Evolutionary conservation across 2,113 vertebrate genomes (phyloP).

Genomic region (Bothrops jararaca): DNA sequence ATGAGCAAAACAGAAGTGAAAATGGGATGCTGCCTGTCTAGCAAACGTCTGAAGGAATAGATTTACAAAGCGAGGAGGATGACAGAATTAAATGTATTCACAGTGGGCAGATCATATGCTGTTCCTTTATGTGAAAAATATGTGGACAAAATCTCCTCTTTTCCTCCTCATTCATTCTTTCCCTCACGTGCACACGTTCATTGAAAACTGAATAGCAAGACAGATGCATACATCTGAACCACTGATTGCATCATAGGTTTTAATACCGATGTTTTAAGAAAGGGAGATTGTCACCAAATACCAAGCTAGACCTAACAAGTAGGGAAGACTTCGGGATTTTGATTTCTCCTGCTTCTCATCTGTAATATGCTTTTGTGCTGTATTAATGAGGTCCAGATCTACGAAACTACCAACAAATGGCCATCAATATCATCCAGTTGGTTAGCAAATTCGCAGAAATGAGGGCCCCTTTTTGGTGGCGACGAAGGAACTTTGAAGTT

Average conservation of each 20-base stretch:
- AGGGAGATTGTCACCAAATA: not conserved
- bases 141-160: constrained; percentile 52
- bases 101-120: constrained; percentile 62
- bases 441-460: not conserved
- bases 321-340: not conserved
- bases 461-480: too few species aligned
- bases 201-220: constrained; percentile 22
- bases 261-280: constrained; percentile 19
- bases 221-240: constrained; percentile 35
- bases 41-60: constrained; percentile 59
- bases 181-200: not conserved
- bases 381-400: not conserved
- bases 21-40: constrained; percentile 59
- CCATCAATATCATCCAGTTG: not conserved
- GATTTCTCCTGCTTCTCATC: constrained; percentile 14
- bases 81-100: constrained; percentile 73
- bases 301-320: not conserved
- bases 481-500: not conserved
- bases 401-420: not conserved
- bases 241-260: not conserved
- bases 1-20: constrained; percentile 25
- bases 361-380: not conserved
- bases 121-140: constrained; percentile 71
- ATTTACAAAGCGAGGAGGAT: constrained; percentile 65
- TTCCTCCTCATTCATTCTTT: not conserved